Conservation (phyloP, 2,797 vertebrate species). For the Centropyge bicolor region DNA sequence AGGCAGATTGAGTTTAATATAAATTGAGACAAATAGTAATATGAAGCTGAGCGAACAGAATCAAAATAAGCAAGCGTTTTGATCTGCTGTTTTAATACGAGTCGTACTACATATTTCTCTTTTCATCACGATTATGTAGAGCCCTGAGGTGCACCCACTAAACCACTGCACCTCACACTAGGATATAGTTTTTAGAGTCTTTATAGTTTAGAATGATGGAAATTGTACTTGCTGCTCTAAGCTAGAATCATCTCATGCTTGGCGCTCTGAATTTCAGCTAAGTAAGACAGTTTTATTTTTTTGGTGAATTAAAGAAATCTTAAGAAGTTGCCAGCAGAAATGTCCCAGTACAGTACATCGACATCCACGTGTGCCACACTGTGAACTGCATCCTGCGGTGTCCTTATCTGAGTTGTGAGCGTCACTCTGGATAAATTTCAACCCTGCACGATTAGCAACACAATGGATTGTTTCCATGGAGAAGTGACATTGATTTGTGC, state of each 20-base stretch:
- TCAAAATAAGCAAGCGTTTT: conserved; percentile 17
- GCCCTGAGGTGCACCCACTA: not conserved
- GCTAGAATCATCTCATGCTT: not conserved
- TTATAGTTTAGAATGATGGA: conserved; percentile 11
- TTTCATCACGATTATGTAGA: conserved; percentile 12
- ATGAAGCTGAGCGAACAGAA: not conserved
- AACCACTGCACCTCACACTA: not conserved
- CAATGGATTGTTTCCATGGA: conserved; percentile 34
- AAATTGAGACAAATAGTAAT: conserved; percentile 5
- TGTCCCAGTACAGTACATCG: not conserved
- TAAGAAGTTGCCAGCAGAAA: not conserved
- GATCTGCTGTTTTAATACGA: conserved; percentile 9
- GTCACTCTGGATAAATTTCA: conserved; percentile 9
- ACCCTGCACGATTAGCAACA: conserved; percentile 18
- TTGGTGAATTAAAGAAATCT: not conserved
- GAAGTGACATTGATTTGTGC: conserved; percentile 37
- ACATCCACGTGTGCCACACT: not conserved
- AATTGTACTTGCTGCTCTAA: not conserved
- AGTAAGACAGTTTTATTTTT: not conserved
- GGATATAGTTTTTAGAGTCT: conserved; percentile 1
- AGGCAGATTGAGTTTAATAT: conserved; percentile 18
- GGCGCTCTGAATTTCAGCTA: not conserved
- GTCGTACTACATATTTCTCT: not conserved
- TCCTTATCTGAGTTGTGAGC: conserved; percentile 19
- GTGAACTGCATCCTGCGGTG: conserved; percentile 9